Base-by-base conservation (phyloP, 2,797 vertebrate genomes). In the Meda fulgida region DNA sequence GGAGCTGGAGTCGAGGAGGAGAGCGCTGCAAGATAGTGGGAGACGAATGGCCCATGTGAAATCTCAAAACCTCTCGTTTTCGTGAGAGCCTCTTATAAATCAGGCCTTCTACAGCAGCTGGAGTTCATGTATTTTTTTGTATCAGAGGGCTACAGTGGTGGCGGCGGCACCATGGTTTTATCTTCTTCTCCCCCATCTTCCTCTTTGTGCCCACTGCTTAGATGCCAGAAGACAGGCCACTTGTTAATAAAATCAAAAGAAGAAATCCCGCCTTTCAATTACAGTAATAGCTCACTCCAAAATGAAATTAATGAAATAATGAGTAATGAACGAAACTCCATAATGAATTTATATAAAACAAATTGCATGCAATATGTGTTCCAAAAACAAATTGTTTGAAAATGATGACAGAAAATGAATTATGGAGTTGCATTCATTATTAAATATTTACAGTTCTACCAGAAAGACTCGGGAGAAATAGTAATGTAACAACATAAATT, bases 61-160 rank as follows among this genome's bases (percentile, higher is more conserved):
- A 76, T 55, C 81, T 71, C 66, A 51, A 65, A 77, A 67, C 60
- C 83, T 70, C 7, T 65, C 19, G 65, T 85, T 66, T 76, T 84
- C 16, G 23, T 77, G 65, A 77, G 76, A 87, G 75, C 26, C 46
- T 75, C 7, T 40, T 46, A 46, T 76, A 87, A 85, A 89, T 79
- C 83, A 85, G 55, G 43, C n/a, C 66, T 26, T 55, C 38, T 48
- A 43, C 71, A 51, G 46, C 69, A 66, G 72, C 72, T 81, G n/a
- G 40, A 81, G 69, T 84, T 83, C 36, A 43, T 63, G 55, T 72
- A 82, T 36, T 75, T 63, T n/a, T 82, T 78, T 79, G 85, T 76
- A 34, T 85, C 31, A 38, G 8, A 67, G 60, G 23, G 38, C 23
- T 78, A 60, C 48, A 76, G 67, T 55, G 18, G 43, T 77, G 80